These are phyloP conservation scores for Ophion slaviceki DNA, from an alignment of 2,888 invertebrate species.

Conservation along the genomic window DNA sequence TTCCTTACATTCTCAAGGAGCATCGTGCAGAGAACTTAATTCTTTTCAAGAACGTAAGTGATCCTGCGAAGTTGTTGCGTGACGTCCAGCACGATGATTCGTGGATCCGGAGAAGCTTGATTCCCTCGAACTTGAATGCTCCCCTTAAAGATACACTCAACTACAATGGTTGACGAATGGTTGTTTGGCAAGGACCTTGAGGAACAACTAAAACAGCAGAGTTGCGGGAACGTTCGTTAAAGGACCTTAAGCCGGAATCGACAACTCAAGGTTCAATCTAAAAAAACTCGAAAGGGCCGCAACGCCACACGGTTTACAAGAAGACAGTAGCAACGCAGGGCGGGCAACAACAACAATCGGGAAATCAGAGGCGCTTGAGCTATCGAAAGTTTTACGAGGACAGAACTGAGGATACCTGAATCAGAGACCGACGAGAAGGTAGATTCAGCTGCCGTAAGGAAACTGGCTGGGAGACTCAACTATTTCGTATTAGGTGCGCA, in stretches of 20 bases:
- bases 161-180: conserved; percentile 1
- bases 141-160: conserved; percentile 23
- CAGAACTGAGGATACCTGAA: background rate
- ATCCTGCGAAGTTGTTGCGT: conserved; percentile 20
- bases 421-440: background rate
- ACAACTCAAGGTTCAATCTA: conserved; percentile 7
- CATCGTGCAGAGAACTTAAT: background rate
- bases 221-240: conserved; percentile 23
- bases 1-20: background rate
- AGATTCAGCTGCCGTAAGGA: background rate
- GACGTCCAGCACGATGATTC: conserved; percentile 60
- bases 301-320: background rate
- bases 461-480: conserved; percentile 43
- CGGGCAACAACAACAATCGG: background rate
- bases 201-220: conserved; percentile 12
- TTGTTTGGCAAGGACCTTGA: conserved; percentile 16
- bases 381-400: background rate
- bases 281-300: background rate
- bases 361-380: background rate
- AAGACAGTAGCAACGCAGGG: conserved; percentile 30
- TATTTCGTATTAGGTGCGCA: background rate
- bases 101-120: conserved; percentile 35
- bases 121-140: conserved; percentile 45
- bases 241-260: conserved; percentile 1
- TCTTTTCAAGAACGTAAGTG: background rate